Evolutionary conservation across 64 coral and sea anemone species (phyloP).

Genomic region (Pocillopora damicornis): DNA sequence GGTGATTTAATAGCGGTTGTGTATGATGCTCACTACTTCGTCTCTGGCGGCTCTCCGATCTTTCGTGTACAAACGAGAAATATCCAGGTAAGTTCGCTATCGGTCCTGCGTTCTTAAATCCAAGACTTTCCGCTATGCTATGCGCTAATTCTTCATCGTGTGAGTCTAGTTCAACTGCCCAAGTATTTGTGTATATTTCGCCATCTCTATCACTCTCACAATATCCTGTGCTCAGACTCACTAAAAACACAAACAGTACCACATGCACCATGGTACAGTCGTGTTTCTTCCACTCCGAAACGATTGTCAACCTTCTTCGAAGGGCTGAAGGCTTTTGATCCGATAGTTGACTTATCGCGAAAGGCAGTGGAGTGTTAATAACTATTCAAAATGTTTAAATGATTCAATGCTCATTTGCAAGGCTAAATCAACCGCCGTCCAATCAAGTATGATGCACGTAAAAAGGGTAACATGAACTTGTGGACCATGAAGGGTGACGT

Average conservation of each 20-base stretch:
- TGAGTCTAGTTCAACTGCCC: constrained; percentile 72
- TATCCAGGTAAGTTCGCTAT: constrained; percentile 63
- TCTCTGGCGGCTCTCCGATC: constrained; percentile 28
- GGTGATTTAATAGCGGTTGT: constrained; percentile 55
- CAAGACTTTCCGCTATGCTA: constrained; percentile 58
- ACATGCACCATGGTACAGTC: neutral
- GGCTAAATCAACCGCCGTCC: neutral
- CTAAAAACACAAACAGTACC: neutral
- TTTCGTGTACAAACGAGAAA: constrained; percentile 65
- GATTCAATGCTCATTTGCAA: constrained; percentile 10
- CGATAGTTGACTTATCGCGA: too few relatives aligned
- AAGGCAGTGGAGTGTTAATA: neutral
- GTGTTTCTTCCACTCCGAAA: neutral
- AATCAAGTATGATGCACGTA: neutral
- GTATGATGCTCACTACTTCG: constrained; percentile 40
- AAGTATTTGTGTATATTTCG: constrained; percentile 36
- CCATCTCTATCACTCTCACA: constrained; percentile 1
- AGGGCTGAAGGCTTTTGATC: neutral
- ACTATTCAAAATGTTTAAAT: constrained; percentile 23
- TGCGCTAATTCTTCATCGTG: constrained; percentile 61
- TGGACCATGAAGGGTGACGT: neutral
- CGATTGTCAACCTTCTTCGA: neutral
- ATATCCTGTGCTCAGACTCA: neutral
- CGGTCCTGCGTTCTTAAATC: constrained; percentile 72
- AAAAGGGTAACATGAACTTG: neutral